Evolutionary conservation across 2,113 vertebrate species (phyloP), one percentile per base, ranked within the genome.

Genomic region (Centropus bengalensis): DNA sequence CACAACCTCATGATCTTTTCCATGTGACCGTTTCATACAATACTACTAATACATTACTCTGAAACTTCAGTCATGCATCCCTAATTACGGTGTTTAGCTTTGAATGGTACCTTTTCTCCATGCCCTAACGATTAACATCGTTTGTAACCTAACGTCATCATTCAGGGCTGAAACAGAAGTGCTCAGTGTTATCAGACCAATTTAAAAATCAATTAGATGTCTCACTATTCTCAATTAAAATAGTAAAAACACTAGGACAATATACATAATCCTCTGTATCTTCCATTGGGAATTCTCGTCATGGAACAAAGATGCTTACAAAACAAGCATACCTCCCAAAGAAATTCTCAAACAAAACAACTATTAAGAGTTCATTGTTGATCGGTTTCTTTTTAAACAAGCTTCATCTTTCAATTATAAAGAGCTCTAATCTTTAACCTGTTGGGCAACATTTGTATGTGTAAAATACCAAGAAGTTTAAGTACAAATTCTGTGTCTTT

Each of bases 1-100:
- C 84, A 92, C 76, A 74, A 42, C 45, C 95, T 90, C 88, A 86
- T 96, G 93, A 96, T 94, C 90, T 86, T 90, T 94, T 93, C 62
- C 97, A 96, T 96, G 96, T 97, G 97, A 97, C 92, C 51, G 70
- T 56, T 91, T 95, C 92, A 86, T 77, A 93, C 89, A 92, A 90
- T 85, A 79, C 91, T 88, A 74, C 60, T 63, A 94, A 95, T 83
- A 88, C 82, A 78, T 82, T 89, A 79, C 93, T 93, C 70, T 82
- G 78, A 89, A 94, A 95, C 60, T 77, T 81, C 47, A 96, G 84
- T 94, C 95, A 97, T 93, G 92, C 96, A 96, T 93, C 90, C 38
- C 86, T 97, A 93, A 96, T 86, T 84, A 76, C 23, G 40, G 82
- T 60, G 52, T 94, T 93, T 19, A 91, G 88, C 91, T 81, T 91